phyloP scores from a whole-genome alignment of 2,797 vertebrate genomes.

The Carcharodon carcharias region DNA sequence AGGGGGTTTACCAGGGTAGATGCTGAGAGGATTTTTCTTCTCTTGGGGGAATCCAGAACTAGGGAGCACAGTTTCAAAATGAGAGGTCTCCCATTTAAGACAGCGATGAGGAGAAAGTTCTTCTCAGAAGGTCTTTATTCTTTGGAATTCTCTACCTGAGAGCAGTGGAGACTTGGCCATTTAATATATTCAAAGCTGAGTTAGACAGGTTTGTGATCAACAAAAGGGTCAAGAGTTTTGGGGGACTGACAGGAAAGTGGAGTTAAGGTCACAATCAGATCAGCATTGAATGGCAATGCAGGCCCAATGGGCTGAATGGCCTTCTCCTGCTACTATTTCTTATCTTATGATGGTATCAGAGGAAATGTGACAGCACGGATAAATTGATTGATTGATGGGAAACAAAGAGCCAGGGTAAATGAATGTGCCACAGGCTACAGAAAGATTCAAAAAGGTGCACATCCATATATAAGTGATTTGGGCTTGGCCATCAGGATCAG shows the following conservation, averaged over 20 bases:
- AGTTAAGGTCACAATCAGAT: not conserved
- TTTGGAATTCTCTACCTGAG: no score
- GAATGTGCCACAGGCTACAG: no score
- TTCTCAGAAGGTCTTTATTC: no score
- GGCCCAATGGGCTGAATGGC: not conserved
- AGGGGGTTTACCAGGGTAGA: not conserved
- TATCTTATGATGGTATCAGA: not conserved
- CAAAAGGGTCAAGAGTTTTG: not conserved
- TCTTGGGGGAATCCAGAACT: no score
- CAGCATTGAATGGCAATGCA: not conserved
- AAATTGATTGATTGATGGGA: no score
- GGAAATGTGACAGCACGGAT: not conserved
- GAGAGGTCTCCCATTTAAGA: not conserved
- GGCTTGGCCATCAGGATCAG: no score
- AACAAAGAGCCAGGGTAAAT: no score
- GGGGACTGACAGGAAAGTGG: not conserved
- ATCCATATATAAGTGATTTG: no score
- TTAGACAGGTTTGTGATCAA: no score
- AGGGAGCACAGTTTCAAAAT: no score
- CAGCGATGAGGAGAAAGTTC: not conserved
- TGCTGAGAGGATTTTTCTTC: not conserved
- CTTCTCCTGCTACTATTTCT: not conserved
- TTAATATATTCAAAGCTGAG: no score
- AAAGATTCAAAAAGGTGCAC: no score
- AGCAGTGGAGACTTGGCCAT: not conserved